Conservation (phyloP, 2,888 invertebrate species). For the Microchrysa polita region DNA sequence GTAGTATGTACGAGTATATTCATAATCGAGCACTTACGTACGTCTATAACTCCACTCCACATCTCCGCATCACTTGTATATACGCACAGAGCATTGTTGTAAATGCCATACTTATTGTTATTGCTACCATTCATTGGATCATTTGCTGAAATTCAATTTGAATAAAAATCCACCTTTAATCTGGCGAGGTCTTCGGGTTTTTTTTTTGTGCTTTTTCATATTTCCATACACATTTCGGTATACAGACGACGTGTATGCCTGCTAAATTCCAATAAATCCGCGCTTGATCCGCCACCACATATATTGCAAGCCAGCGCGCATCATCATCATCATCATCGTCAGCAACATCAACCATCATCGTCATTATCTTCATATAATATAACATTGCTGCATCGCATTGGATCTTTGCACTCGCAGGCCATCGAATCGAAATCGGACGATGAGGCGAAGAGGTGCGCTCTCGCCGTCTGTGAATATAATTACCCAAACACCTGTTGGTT, state of each 20-base stretch:
- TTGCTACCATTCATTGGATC: conserved; percentile 26
- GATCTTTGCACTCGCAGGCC: not conserved
- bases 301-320: conserved; percentile 1
- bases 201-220: not conserved
- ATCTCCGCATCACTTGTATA: no score
- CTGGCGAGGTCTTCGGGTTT: conserved; percentile 32
- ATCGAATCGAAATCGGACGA: not conserved
- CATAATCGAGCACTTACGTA: no score
- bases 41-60: not conserved
- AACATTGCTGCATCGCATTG: conserved; percentile 10
- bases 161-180: conserved; percentile 36
- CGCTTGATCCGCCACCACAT: conserved; percentile 37
- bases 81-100: conserved; percentile 16
- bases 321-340: not conserved
- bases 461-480: conserved; percentile 50
- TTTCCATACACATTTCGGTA: not conserved
- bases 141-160: conserved; percentile 41
- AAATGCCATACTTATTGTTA: conserved; percentile 23
- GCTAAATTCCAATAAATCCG: conserved; percentile 31
- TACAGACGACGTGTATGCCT: not conserved
- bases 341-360: not conserved
- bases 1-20: no score
- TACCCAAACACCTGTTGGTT: conserved; percentile 50
- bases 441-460: conserved; percentile 34
- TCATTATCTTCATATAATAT: not conserved